A percentile compares a stretch with the other conserved stretches of the same genome.
phyloP scores from a whole-genome alignment of 2,888 invertebrate genomes.

The Drosophila algonquin region DNA sequence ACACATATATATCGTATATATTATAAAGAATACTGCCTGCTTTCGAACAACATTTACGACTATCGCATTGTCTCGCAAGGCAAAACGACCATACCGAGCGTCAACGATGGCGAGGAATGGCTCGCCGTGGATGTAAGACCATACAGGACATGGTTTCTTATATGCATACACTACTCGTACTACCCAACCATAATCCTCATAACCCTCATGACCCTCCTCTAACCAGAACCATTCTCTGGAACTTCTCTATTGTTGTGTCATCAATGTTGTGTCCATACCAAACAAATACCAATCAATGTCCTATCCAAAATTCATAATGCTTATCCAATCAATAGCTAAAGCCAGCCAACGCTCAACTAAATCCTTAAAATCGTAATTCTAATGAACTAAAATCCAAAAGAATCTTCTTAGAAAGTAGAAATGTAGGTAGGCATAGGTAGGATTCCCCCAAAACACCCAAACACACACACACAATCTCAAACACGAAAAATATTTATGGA shows the following conservation, averaged over 20 bases:
- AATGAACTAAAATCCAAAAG: conserved; percentile 36
- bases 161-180: conserved; percentile 37
- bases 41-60: conserved; percentile 91
- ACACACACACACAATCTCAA: conserved; percentile 5
- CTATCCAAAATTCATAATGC: conserved; percentile 59
- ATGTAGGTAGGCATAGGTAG: conserved; percentile 25
- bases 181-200: conserved; percentile 33
- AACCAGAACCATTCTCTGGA: conserved; percentile 10
- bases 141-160: conserved; percentile 78
- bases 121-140: conserved; percentile 90
- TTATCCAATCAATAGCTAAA: conserved; percentile 29
- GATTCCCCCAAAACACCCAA: conserved; percentile 4
- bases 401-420: conserved; percentile 9
- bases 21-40: conserved; percentile 88
- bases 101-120: conserved; percentile 96
- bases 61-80: conserved; percentile 97
- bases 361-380: conserved; percentile 28
- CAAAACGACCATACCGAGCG: conserved; percentile 94
- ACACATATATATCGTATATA: conserved; percentile 17
- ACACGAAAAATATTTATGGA: conserved; percentile 26
- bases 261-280: conserved; percentile 55
- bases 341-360: conserved; percentile 34
- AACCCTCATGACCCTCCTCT: conserved; percentile 37
- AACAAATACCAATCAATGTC: conserved; percentile 20
- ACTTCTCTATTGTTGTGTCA: conserved; percentile 42